A percentile compares a stretch with the other conserved stretches of the same genome.
Conservation (phyloP, 2,797 vertebrate species). For the Ceryle rudis region DNA sequence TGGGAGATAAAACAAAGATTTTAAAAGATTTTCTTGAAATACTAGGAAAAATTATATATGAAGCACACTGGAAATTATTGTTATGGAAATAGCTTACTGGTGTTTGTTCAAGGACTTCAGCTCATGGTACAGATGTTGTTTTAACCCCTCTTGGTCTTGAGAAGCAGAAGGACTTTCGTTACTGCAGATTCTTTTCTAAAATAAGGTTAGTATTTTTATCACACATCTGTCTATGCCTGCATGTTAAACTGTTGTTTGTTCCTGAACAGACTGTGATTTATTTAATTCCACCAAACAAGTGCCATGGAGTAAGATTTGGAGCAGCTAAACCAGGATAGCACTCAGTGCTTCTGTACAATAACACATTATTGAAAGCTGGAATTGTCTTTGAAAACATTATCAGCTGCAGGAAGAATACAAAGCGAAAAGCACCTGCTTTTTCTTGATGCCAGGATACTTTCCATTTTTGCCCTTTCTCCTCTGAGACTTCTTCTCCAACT, state of each 20-base stretch:
- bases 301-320: background rate
- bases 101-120: background rate
- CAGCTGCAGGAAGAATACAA: background rate
- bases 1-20: background rate
- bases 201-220: background rate
- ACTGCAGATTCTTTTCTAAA: background rate
- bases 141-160: background rate
- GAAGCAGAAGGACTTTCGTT: background rate
- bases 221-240: background rate
- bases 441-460: background rate
- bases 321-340: background rate
- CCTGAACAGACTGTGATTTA: background rate
- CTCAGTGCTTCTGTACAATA: background rate
- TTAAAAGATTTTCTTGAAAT: constrained; percentile 15
- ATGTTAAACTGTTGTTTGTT: background rate
- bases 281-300: background rate
- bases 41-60: background rate
- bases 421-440: background rate
- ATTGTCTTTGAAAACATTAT: background rate
- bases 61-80: background rate
- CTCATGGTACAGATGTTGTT: background rate
- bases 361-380: background rate
- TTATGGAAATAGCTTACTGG: background rate
- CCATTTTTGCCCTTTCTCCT: background rate
- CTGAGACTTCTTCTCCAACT: background rate